phyloP scores from a whole-genome alignment of 1,140 invertebrate species.

The Sarcophaga peregrina region DNA sequence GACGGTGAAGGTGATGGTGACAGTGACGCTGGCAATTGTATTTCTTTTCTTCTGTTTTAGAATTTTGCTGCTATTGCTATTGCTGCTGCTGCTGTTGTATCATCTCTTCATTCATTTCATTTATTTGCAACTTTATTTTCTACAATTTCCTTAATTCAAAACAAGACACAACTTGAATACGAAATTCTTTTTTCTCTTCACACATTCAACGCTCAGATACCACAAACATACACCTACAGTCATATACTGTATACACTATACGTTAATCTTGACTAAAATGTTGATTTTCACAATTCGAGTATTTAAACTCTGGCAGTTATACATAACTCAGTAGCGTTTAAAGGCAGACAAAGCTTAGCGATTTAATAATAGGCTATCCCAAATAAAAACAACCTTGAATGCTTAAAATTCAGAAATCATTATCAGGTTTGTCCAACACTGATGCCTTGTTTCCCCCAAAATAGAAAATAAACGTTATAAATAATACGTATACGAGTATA shows the following conservation, averaged over 20 bases:
- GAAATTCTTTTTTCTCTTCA: neutral
- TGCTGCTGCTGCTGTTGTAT: neutral
- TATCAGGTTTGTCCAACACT: too few relatives aligned
- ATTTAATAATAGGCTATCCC: too few relatives aligned
- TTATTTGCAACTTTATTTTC: slow-evolving; percentile 8
- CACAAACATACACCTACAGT: neutral
- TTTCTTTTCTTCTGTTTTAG: too few relatives aligned
- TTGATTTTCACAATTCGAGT: neutral
- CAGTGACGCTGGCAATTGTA: too few relatives aligned
- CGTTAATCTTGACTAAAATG: slow-evolving; percentile 7
- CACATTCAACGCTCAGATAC: neutral
- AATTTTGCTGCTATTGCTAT: neutral
- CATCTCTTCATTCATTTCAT: neutral
- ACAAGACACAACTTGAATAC: slow-evolving; percentile 33
- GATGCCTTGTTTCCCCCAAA: too few relatives aligned
- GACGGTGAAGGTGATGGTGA: too few relatives aligned
- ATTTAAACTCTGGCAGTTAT: slow-evolving; percentile 29
- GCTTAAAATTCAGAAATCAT: too few relatives aligned
- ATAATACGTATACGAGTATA: too few relatives aligned
- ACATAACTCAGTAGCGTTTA: slow-evolving; percentile 22
- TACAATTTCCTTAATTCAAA: slow-evolving; percentile 19
- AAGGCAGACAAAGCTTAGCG: neutral
- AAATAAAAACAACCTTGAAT: too few relatives aligned
- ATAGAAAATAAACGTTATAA: too few relatives aligned
- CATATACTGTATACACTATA: neutral